Base-by-base conservation (phyloP, 2,113 vertebrate genomes). In the Hippocampus zosterae region DNA sequence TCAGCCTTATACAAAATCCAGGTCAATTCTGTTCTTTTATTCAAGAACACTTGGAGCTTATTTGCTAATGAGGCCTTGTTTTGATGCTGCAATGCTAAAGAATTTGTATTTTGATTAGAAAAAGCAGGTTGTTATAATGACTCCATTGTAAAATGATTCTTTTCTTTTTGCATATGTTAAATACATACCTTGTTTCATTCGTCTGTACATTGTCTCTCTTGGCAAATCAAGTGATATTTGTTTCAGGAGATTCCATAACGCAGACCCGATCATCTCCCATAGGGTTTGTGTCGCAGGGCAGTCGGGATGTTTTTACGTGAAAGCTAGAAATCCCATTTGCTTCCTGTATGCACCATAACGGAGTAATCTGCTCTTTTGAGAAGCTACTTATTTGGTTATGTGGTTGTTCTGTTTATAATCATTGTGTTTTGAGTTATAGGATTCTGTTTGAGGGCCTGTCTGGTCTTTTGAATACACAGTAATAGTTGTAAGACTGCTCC, bases 1-100 rank as follows among this genome's bases (percentile, higher is more conserved):
- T 92, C 92, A 92, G 91, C 84, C 87, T 87, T 89, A 88, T 91
- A 89, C 75, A 87, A 85, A 88, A 90, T 83, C 84, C 92, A 93
- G 90, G 87, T 87, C 90, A 89, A 90, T 93, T 93, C 84, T 88
- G 80, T 87, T 77, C 55, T 80, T 81, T 85, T 84, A 12, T 86
- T 67, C 79, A 87, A 88, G 72, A 72, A 74, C 73, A 87, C 67
- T 85, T 76, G 82, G 84, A 85, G 86, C 91, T 73, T 84, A 80
- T 79, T 72, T 52, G 13, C 12, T 68, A 27, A 42, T 53, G 59
- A 13, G 11, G 16, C 7, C 12, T 56, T 66, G 27, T 72, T 68
- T 64, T 33, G 40, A 63, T 7, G 11, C 2, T 63, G 40, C 61
- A 6, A 40, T 10, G 29, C 29, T 61, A 61, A 33, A 21, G 2